Percentiles rank a stretch among this genome's conserved stretches.
Conservation (phyloP, 1,140 invertebrate genomes). For the Phortica variegata region DNA sequence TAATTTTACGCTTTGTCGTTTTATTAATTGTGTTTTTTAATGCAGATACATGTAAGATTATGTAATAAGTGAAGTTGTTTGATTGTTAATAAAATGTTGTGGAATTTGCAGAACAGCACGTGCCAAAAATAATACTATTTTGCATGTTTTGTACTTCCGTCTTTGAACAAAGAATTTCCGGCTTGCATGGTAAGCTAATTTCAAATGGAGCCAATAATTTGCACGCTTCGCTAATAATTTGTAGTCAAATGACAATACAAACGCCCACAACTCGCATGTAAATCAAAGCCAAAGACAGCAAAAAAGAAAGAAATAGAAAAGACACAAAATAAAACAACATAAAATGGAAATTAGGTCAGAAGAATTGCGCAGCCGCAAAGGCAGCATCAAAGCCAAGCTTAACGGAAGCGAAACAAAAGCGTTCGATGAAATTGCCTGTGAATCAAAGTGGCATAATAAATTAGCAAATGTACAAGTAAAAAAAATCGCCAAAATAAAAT, state of each 20-base stretch:
- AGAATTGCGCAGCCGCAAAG: constrained; percentile 43
- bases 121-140: neutral
- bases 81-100: neutral
- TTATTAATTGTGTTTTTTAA: constrained; percentile 28
- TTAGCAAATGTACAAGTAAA: constrained; percentile 5
- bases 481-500: constrained; percentile 18
- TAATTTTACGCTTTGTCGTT: constrained; percentile 31
- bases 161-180: too few relatives aligned
- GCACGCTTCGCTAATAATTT: constrained; percentile 25
- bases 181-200: constrained; percentile 19
- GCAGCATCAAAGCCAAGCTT: too few relatives aligned
- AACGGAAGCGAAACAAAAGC: too few relatives aligned
- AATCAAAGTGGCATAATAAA: too few relatives aligned
- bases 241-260: constrained; percentile 12
- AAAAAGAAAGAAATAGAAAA: neutral
- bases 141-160: neutral
- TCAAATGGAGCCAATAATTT: constrained; percentile 30
- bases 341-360: constrained; percentile 33
- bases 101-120: neutral
- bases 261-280: constrained; percentile 4
- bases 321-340: constrained; percentile 18
- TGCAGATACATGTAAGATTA: constrained; percentile 33
- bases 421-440: too few relatives aligned
- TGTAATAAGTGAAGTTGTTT: constrained; percentile 20
- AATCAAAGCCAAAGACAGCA: neutral